Conservation (phyloP, 2,113 vertebrate genomes). For the Lepus timidus region DNA sequence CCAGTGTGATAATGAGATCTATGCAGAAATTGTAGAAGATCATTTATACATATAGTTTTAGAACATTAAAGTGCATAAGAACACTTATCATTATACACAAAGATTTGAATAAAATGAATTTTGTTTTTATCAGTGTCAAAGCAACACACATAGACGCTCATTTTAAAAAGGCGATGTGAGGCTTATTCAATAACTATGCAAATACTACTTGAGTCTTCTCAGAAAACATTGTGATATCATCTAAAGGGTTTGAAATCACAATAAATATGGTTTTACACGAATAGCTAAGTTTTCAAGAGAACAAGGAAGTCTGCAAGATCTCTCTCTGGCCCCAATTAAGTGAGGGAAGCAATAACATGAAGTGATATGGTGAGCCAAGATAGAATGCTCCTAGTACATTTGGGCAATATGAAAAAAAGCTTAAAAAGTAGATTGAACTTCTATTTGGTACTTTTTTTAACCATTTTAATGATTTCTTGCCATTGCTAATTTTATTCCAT, state of each 20-base stretch:
- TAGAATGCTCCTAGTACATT: not conserved
- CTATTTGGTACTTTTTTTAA: not conserved
- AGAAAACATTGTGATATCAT: not conserved
- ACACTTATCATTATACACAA: not conserved
- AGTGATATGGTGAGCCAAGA: not conserved
- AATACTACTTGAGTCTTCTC: not conserved
- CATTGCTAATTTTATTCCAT: not conserved
- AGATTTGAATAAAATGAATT: not conserved
- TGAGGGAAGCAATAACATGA: not conserved
- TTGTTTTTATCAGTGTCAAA: not conserved
- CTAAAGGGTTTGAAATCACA: not conserved
- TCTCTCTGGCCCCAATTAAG: not conserved
- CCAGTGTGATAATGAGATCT: not conserved
- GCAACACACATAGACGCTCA: not conserved
- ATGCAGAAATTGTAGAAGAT: not conserved
- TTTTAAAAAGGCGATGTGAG: not conserved
- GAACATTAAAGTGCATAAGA: not conserved
- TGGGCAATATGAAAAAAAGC: not conserved
- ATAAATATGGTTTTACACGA: not conserved
- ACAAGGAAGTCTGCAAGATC: no score
- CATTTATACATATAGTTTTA: not conserved
- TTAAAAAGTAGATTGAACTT: not conserved
- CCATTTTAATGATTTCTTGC: not conserved
- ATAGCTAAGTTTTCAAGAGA: not conserved
- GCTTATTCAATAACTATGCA: not conserved